phyloP scores from a whole-genome alignment of 2,113 vertebrate species.

The Crotalus viridis region DNA sequence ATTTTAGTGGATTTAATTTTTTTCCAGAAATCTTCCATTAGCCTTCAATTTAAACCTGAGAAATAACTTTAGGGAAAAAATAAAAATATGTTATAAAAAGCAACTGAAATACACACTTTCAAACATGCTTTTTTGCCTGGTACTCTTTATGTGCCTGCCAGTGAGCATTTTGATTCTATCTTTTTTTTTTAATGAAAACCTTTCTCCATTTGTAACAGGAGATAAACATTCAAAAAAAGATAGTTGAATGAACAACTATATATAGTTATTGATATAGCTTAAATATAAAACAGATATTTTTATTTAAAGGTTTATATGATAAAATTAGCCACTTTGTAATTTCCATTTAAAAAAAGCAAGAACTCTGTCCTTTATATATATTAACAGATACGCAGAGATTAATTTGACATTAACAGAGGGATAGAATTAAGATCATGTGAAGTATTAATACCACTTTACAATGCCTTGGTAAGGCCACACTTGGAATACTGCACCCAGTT shows the following conservation, averaged over 20 bases:
- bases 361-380: neutral
- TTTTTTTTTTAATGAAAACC: neutral
- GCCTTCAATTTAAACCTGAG: neutral
- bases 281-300: neutral
- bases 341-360: neutral
- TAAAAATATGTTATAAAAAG: neutral
- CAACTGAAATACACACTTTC: constrained; percentile 3
- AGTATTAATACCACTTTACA: too few species aligned
- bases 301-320: neutral
- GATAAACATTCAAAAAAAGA: neutral
- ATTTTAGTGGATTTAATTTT: neutral
- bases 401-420: neutral
- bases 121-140: neutral
- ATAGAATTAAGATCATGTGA: too few species aligned
- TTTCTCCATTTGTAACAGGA: constrained; percentile 16
- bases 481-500: too few species aligned
- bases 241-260: neutral
- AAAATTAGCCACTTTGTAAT: neutral
- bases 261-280: neutral
- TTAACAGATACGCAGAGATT: neutral
- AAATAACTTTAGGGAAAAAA: neutral
- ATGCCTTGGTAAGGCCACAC: too few species aligned
- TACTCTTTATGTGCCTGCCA: constrained; percentile 11
- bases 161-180: neutral
- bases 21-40: constrained; percentile 9